Evolutionary conservation across 2,113 vertebrate species (phyloP), one percentile per base, ranked within the genome.

Genomic region (Phoenicopterus ruber): DNA sequence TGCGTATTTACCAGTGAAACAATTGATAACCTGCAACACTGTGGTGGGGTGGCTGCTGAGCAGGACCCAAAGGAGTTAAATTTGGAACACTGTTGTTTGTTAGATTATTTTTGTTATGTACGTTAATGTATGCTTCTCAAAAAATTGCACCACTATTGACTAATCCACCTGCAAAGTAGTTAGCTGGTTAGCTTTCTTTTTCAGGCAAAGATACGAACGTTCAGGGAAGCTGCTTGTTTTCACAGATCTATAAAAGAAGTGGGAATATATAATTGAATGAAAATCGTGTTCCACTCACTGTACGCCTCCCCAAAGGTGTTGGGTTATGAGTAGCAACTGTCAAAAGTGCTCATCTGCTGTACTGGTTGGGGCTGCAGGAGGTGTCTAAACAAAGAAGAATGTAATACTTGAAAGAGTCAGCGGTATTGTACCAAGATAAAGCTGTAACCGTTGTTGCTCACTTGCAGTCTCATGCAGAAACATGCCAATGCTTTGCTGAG

Each of bases 1-100:
- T 1, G 1, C 34, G 13, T 4, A 4, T 13, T 2, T 61, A 0
- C 6, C 10, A 6, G 21, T 12, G 29, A 25, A 32, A 50, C 4
- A 4, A 63, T 25, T 70, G 61, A 21, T 29, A n/a, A 18, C 34
- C 31, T 42, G 20, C 11, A 6, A 3, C 2, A 0, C 29, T 32
- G 36, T 1, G 0, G 2, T 15, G 34, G 13, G 20, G 7, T n/a
- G 26, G 32, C 57, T 63, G 7, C 32, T 58, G 16, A 82, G 59
- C 55, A 58, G 52, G 11, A 16, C 17, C 2, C 0, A 5, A 49
- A 47, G 59, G n/a, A 63, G n/a, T 36, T n/a, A 21, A 28, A 25
- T 52, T 54, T 29, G 29, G 31, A 46, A 36, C 6, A 2, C 24
- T 70, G 17, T 7, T 49, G 0, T 55, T 7, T 49, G 0, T 58